Base-by-base conservation (phyloP, 2,888 invertebrate genomes). In the Spodoptera exigua region DNA sequence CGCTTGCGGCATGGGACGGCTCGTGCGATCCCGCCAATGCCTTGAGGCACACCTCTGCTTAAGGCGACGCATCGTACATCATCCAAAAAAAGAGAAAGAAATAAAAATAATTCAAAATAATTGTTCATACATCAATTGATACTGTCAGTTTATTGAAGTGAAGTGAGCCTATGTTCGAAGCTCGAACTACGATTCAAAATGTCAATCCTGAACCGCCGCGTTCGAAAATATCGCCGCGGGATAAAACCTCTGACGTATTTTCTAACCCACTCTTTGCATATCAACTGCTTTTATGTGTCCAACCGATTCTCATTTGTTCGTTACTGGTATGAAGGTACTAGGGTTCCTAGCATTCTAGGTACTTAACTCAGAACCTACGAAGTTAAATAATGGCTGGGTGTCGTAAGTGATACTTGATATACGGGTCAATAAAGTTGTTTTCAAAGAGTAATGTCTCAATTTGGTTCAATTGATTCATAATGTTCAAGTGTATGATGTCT, bases 401-500 rank as follows among this genome's bases (percentile, higher is more conserved):
- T 10, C 43, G 32, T 12, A 48, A 49, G 35, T 32, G 11, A 40
- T 64, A 55, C 36, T 70, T 63, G 45, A 54, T 69, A 62, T 16
- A 27, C 21, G 17, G 55, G 64, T 65, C 41, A 70, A 70, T 49
- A 47, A 53, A 49, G 17, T 70, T 64, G 34, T 49, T 54, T 37
- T 65, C 49, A 49, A 68, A 46, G 53, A 64, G 32, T 57, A 35
- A 54, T 58, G 63, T 9, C 13, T 37, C 40, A 54, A 62, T 51
- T 70, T 65, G 66, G 46, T 47, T 4, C 71, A 68, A 70, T 68
- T 68, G 71, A 51, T 49, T 36, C 41, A 5, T 45, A n/a, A 39
- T 32, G 40, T 37, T 57, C 32, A 46, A 48, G 55, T 40, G 17
- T 10, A 51, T 47, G 46, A 56, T 17, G 70, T 45, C 54, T 61